A percentile compares a stretch with the other conserved stretches of the same genome.
phyloP scores from a whole-genome alignment of 2,797 vertebrate genomes.

The Tapera naevia region DNA sequence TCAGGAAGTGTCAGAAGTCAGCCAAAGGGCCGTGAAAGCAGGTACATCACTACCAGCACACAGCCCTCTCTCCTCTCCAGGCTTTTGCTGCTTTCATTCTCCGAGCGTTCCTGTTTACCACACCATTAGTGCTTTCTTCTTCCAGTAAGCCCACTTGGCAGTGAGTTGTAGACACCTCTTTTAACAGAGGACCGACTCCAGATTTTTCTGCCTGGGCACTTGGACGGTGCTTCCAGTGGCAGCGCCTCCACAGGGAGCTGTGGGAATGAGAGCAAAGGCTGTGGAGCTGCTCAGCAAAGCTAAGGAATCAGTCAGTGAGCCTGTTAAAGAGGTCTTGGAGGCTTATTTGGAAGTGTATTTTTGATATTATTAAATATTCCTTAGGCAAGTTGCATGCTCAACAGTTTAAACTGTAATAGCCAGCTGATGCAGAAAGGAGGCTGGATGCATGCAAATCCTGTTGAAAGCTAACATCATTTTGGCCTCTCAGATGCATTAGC shows the following conservation, averaged over 20 bases:
- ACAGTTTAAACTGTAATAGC: conserved; percentile 84
- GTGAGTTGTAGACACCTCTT: not conserved
- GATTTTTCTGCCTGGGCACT: not conserved
- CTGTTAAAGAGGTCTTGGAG: conserved; percentile 62
- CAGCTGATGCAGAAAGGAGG: conserved; percentile 76
- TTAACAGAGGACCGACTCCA: not conserved
- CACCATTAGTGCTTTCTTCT: not conserved
- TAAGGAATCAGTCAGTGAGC: conserved; percentile 65
- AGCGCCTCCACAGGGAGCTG: conserved; percentile 31
- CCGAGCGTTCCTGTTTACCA: not conserved
- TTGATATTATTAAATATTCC: conserved; percentile 82
- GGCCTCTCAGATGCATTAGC: conserved; percentile 80
- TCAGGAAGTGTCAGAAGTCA: not conserved
- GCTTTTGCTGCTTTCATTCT: not conserved
- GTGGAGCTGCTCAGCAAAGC: conserved; percentile 26
- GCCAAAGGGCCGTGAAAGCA: not conserved
- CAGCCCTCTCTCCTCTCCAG: too few species aligned
- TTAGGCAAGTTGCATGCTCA: conserved; percentile 81
- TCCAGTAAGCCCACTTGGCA: not conserved
- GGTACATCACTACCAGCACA: not conserved
- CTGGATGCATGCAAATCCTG: conserved; percentile 86
- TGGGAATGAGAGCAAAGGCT: not conserved
- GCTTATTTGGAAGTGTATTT: conserved; percentile 59
- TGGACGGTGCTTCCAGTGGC: not conserved
- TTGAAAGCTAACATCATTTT: conserved; percentile 86